Evolutionary conservation across 2,797 vertebrate species (phyloP).

Genomic region (Sphenopsis melanotis): DNA sequence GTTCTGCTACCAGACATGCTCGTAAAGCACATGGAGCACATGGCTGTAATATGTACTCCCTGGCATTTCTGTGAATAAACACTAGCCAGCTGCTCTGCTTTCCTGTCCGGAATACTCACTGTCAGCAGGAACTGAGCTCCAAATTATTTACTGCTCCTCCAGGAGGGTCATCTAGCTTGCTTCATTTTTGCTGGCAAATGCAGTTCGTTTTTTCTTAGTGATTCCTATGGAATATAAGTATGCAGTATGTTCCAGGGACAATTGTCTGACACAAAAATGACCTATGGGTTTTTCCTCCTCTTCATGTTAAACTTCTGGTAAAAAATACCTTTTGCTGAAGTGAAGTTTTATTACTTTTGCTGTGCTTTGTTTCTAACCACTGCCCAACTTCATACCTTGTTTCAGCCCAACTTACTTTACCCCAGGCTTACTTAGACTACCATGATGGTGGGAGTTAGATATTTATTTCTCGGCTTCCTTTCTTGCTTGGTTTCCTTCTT

Average conservation of each 20-base stretch:
- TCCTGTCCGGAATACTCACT: background rate
- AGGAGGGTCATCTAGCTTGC: background rate
- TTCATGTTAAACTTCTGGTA: background rate
- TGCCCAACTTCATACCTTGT: background rate
- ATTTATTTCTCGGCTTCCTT: background rate
- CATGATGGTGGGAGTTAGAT: background rate
- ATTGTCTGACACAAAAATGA: background rate
- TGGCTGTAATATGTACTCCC: background rate
- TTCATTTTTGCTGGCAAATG: background rate
- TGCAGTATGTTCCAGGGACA: background rate
- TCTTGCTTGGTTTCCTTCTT: background rate
- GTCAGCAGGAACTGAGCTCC: conserved; percentile 42
- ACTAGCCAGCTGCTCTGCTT: conserved; percentile 26
- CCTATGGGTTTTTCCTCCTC: conserved; percentile 39
- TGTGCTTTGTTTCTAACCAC: background rate
- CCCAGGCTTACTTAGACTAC: background rate
- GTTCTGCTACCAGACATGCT: background rate
- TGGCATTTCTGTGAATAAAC: conserved; percentile 43
- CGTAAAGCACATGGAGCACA: background rate
- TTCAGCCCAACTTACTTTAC: background rate
- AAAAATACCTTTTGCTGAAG: background rate
- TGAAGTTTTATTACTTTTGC: background rate
- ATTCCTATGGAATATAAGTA: background rate
- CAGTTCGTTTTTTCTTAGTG: background rate
- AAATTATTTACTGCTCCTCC: background rate